A percentile compares a stretch with the other conserved stretches of the same genome.
Conservation (phyloP, 2,113 vertebrate genomes). For the Pungitius pungitius region DNA sequence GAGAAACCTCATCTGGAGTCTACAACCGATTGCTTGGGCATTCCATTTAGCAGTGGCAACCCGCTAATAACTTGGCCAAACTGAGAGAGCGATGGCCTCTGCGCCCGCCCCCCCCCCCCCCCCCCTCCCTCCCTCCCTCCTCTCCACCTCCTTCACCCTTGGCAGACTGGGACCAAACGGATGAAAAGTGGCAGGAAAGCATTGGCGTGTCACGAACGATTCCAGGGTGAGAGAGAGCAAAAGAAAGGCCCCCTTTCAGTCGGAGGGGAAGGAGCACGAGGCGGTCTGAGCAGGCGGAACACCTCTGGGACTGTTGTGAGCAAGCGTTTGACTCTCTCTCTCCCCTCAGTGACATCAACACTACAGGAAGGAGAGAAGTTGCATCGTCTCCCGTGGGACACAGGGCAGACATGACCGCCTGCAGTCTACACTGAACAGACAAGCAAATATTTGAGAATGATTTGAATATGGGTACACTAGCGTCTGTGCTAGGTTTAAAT, state of each 20-base stretch:
- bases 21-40: background rate
- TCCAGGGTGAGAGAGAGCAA: slow-evolving; percentile 45
- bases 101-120: background rate
- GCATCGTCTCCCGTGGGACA: slow-evolving; percentile 3
- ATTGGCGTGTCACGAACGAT: slow-evolving; percentile 65
- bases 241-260: slow-evolving; percentile 72
- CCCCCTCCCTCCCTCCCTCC: no score
- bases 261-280: slow-evolving; percentile 27
- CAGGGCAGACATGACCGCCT: background rate
- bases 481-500: background rate
- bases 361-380: slow-evolving; percentile 3
- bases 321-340: slow-evolving; percentile 30
- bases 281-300: slow-evolving; percentile 47
- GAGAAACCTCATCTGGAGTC: background rate
- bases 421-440: background rate
- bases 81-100: slow-evolving; percentile 18
- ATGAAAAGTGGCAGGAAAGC: slow-evolving; percentile 69
- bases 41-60: slow-evolving; percentile 19
- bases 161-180: slow-evolving; percentile 62
- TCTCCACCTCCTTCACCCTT: slow-evolving; percentile 20
- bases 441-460: background rate
- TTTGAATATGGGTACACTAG: background rate
- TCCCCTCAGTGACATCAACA: slow-evolving; percentile 36
- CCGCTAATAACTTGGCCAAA: slow-evolving; percentile 16
- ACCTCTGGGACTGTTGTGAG: slow-evolving; percentile 26